phyloP scores from a whole-genome alignment of 2,113 vertebrate genomes.

The Phoenicopterus ruber region DNA sequence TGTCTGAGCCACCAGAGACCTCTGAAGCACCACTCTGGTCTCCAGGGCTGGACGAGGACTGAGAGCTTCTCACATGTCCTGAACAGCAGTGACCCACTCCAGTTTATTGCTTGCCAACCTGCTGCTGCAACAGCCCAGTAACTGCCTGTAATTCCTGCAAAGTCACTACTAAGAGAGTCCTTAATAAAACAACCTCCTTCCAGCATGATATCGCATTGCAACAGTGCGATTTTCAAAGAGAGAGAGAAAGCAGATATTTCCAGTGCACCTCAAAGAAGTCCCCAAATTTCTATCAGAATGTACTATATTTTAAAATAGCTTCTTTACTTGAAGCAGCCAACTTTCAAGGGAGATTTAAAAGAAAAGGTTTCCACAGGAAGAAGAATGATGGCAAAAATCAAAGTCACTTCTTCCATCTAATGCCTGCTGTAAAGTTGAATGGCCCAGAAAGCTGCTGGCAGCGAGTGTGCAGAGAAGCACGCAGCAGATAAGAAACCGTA shows the following conservation, averaged over 20 bases:
- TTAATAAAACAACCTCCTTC: not conserved
- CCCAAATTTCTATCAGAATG: not conserved
- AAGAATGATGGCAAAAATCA: slow-evolving; percentile 14
- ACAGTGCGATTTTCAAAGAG: not conserved
- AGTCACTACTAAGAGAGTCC: not conserved
- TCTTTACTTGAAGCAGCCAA: not conserved
- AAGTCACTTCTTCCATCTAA: not conserved
- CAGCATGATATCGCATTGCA: not conserved
- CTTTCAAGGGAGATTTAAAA: not conserved
- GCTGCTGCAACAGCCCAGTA: not conserved
- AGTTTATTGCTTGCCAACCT: not conserved
- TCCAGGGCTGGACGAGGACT: accelerated
- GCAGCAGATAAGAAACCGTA: not conserved
- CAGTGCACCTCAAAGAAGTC: not conserved
- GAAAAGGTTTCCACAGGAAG: slow-evolving; percentile 19
- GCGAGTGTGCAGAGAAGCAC: not conserved
- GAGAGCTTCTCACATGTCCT: not conserved
- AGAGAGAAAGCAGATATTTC: not conserved
- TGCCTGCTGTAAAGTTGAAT: not conserved
- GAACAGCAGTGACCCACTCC: not conserved
- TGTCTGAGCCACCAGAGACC: not conserved
- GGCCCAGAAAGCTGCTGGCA: not conserved
- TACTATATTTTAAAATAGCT: not conserved
- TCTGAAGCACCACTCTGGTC: not conserved
- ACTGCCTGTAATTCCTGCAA: not conserved